Base-by-base conservation (phyloP, 37 sponge, comb jelly and placozoan species). In the Oscarella lobularis region DNA sequence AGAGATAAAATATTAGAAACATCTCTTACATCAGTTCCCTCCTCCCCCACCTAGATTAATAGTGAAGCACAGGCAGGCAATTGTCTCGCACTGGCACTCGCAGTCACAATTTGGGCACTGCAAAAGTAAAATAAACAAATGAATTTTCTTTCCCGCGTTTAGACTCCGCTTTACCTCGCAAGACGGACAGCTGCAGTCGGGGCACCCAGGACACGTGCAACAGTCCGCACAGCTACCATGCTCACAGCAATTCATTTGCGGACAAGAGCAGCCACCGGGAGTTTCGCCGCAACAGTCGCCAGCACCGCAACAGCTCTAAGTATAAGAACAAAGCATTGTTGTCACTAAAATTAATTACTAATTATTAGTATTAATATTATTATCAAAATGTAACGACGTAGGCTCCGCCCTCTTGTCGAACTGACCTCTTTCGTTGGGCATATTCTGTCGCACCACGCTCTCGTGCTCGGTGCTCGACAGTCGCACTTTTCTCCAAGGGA, bases 381-480 rank as follows among this genome's bases (percentile, higher is more conserved):
- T 48, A 20, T 48, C n/a, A n/a, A n/a, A n/a, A n/a, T n/a, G n/a
- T n/a, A n/a, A n/a, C n/a, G n/a, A n/a, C n/a, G n/a, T n/a, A n/a
- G n/a, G n/a, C n/a, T n/a, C n/a, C n/a, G n/a, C n/a, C n/a, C n/a
- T n/a, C n/a, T n/a, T n/a, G n/a, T n/a, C n/a, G n/a, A n/a, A n/a
- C n/a, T n/a, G 20, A 48, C 60, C 60, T 48, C 60, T 48, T 20
- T 48, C 20, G 60, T 27, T 48, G 60, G 60, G 20, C 60, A 48
- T 48, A 48, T 20, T 48, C 14, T 27, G 60, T 48, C 60, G 20
- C 60, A 48, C 60, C 60, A 48, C 14, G 60, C 60, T 48, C 60
- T 48, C 60, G 60, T 48, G 60, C 60, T 48, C 20, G 60, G 60
- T 48, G 60, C 60, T 48, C 14, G 9, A 48, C 60, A 48, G 60